Evolutionary conservation across 2,113 vertebrate species (phyloP).

Genomic region (Bothrops jararaca): DNA sequence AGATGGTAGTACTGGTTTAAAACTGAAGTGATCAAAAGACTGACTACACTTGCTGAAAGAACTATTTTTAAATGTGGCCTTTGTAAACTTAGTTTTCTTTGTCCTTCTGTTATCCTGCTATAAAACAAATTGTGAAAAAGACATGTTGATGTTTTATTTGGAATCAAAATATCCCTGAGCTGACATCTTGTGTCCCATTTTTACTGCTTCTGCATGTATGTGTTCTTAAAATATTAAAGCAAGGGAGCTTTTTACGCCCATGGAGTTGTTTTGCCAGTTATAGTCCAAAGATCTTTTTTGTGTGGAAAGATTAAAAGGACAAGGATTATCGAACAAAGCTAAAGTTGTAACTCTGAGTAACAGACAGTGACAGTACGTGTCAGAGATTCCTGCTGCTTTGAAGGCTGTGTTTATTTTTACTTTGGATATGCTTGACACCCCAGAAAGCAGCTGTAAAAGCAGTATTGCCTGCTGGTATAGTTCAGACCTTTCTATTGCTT

Average conservation of each 20-base stretch:
- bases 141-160: constrained; percentile 16
- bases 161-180: not conserved
- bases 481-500: constrained; percentile 25
- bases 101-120: constrained; percentile 38
- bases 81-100: constrained; percentile 27
- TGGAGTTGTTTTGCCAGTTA: constrained; percentile 25
- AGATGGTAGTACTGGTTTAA: not conserved
- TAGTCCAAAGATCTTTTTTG: constrained; percentile 46
- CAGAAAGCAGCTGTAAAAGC: constrained; percentile 55
- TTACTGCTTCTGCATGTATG: not conserved
- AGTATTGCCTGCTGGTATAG: constrained; percentile 29
- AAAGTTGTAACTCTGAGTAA: constrained; percentile 50
- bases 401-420: constrained; percentile 54
- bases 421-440: constrained; percentile 14
- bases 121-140: constrained; percentile 16
- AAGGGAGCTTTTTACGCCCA: constrained; percentile 28
- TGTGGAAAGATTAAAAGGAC: not conserved
- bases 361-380: constrained; percentile 46
- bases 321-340: constrained; percentile 46
- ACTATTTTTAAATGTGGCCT: constrained; percentile 50
- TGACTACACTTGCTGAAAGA: constrained; percentile 57
- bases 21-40: constrained; percentile 36
- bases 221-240: constrained; percentile 16
- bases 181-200: constrained; percentile 23
- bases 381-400: constrained; percentile 53